These are phyloP conservation scores for Myathropa florea DNA, from an alignment of 2,888 invertebrate genomes.

Conservation along the genomic window DNA sequence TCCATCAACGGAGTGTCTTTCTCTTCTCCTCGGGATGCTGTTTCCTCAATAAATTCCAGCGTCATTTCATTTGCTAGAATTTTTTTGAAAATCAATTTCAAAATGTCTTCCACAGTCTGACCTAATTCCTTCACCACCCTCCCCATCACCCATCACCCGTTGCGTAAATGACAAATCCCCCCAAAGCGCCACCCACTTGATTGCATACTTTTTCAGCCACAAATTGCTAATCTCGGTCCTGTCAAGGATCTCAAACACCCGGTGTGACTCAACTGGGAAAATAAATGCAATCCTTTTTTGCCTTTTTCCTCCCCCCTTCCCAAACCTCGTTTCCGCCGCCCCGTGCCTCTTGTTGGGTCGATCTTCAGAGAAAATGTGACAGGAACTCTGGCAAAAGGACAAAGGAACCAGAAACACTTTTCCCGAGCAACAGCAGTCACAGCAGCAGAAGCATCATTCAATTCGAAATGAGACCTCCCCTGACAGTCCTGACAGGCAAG, in stretches of 20 bases:
- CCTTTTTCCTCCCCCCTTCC: background rate
- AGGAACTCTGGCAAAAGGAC: constrained; percentile 44
- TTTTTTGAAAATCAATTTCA: background rate
- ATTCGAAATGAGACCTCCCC: too few species aligned
- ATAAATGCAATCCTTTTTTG: constrained; percentile 33
- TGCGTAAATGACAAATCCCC: background rate
- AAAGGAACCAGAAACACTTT: constrained; percentile 63
- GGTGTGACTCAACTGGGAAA: constrained; percentile 28
- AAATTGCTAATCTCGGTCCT: constrained; percentile 1
- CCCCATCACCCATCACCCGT: too few species aligned
- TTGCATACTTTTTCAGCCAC: background rate
- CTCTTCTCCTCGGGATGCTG: background rate
- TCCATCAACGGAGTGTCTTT: too few species aligned
- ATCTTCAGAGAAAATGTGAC: constrained; percentile 7
- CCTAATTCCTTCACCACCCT: background rate
- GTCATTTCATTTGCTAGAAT: too few species aligned
- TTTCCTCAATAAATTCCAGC: background rate
- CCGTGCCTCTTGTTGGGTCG: background rate
- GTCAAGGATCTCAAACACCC: constrained; percentile 10
- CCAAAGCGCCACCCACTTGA: background rate
- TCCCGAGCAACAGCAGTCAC: constrained; percentile 13
- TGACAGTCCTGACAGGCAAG: too few species aligned
- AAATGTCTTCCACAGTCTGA: background rate
- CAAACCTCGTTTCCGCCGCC: background rate
- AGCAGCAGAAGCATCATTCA: background rate